Evolutionary conservation across 2,888 invertebrate species (phyloP).

Genomic region (Troglohyphantes excavatus): DNA sequence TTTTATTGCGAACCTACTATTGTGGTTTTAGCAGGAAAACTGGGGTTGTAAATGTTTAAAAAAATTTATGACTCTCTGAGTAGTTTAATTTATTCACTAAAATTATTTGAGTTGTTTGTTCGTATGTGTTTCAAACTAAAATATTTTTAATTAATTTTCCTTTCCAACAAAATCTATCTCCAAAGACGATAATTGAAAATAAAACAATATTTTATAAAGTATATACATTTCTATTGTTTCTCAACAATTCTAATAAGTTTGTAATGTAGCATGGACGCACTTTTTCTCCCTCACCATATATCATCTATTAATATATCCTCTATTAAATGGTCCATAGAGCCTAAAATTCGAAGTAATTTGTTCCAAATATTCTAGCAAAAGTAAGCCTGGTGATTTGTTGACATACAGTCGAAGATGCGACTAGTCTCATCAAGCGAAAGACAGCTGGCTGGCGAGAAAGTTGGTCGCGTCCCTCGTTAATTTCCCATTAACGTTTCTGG

Average conservation of each 20-base stretch:
- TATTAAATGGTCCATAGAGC: constrained; percentile 32
- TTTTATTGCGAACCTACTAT: no score
- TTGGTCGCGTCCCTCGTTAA: constrained; percentile 63
- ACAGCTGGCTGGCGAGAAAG: constrained; percentile 50
- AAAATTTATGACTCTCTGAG: no score
- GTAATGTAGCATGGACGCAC: no score
- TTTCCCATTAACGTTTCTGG: constrained; percentile 64
- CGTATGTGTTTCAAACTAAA: no score
- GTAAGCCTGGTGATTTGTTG: constrained; percentile 11
- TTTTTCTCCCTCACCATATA: not conserved
- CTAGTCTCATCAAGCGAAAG: constrained; percentile 45
- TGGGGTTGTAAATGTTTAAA: no score
- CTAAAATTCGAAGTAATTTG: constrained; percentile 39
- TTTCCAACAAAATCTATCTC: not conserved
- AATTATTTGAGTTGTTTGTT: no score
- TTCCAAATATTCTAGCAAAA: constrained; percentile 26
- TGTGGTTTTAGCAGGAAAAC: no score
- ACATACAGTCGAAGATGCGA: constrained; percentile 37
- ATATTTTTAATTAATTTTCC: no score
- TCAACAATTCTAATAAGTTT: no score
- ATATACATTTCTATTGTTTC: no score
- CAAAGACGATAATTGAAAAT: not conserved
- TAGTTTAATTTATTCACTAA: no score
- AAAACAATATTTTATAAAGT: no score
- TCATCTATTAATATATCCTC: not conserved